Evolutionary conservation across 64 coral and sea anemone genomes (phyloP).

Genomic region (Actinia tenebrosa): DNA sequence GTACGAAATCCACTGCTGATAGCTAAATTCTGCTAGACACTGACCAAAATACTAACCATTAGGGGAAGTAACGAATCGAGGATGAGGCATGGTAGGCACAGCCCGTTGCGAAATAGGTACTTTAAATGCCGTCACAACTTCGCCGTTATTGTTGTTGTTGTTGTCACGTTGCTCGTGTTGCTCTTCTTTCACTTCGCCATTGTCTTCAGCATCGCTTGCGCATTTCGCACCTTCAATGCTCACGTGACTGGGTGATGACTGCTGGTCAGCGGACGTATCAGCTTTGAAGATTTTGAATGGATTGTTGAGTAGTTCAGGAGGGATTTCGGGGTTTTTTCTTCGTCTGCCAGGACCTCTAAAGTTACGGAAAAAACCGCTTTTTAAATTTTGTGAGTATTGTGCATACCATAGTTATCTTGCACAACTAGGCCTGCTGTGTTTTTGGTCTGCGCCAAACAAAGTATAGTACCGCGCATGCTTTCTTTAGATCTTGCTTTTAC

Average conservation of each 20-base stretch:
- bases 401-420: neutral
- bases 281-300: constrained; percentile 86
- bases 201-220: constrained; percentile 22
- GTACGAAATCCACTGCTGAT: too few relatives aligned
- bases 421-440: neutral
- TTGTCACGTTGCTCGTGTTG: constrained; percentile 54
- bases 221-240: constrained; percentile 12
- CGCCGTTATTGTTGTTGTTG: constrained; percentile 63
- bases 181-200: constrained; percentile 44
- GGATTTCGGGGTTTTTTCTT: constrained; percentile 88
- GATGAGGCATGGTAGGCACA: neutral
- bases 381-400: neutral
- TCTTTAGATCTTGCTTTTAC: too few relatives aligned
- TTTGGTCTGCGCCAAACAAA: neutral
- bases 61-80: neutral
- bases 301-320: constrained; percentile 77
- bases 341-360: constrained; percentile 80
- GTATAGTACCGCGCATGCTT: too few relatives aligned
- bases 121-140: constrained; percentile 41
- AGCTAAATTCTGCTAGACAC: too few relatives aligned
- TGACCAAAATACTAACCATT: neutral
- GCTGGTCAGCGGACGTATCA: constrained; percentile 31
- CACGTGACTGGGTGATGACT: constrained; percentile 11
- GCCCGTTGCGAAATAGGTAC: constrained; percentile 28
- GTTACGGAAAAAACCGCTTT: neutral